Conservation (phyloP, 2,113 vertebrate species). For the Papio anubis region DNA sequence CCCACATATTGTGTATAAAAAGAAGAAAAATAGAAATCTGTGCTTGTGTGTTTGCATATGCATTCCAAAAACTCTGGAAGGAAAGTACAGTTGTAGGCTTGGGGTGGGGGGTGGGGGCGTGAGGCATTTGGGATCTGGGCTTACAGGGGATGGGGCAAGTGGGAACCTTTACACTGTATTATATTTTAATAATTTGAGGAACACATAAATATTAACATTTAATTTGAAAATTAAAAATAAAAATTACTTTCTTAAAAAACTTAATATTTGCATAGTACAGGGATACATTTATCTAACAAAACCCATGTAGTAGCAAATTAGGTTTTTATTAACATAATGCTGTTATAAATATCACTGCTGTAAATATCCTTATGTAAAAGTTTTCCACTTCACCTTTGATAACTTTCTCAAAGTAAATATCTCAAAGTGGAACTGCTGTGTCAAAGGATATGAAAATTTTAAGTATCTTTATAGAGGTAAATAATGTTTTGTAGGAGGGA, state of each 20-base stretch:
- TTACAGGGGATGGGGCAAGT: background rate
- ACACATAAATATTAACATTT: background rate
- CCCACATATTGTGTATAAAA: background rate
- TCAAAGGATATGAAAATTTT: background rate
- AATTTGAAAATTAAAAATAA: background rate
- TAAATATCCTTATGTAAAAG: background rate
- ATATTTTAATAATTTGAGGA: background rate
- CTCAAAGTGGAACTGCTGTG: background rate
- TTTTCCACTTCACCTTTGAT: background rate
- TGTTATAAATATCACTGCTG: background rate
- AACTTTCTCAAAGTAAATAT: background rate
- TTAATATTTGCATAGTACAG: background rate
- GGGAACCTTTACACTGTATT: background rate
- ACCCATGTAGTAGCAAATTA: background rate
- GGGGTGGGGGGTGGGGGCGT: fast-evolving
- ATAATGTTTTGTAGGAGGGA: background rate
- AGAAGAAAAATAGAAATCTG: background rate
- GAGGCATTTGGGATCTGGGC: background rate
- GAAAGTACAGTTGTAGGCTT: background rate
- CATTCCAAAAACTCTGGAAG: background rate
- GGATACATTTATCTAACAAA: background rate
- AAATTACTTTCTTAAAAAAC: background rate
- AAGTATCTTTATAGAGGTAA: background rate
- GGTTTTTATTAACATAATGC: background rate
- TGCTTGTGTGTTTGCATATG: background rate